phyloP scores from a whole-genome alignment of 2,113 vertebrate species.

The Myotis brandtii region DNA sequence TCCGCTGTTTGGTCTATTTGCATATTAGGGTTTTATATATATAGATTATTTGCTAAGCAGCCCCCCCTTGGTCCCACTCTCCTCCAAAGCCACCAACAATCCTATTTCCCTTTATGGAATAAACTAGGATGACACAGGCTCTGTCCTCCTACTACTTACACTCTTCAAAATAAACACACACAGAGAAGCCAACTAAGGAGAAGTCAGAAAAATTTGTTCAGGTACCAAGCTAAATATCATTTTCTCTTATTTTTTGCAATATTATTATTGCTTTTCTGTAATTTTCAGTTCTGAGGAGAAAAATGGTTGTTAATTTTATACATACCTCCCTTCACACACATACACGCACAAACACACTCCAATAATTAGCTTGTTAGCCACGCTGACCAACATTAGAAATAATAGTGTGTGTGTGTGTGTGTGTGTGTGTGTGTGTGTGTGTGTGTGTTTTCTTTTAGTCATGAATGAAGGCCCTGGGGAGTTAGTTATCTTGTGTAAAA shows the following conservation, averaged over 20 bases:
- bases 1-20: no score
- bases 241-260: background rate
- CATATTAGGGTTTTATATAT: no score
- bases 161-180: background rate
- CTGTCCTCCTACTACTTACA: background rate
- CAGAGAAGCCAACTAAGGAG: background rate
- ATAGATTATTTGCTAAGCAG: background rate
- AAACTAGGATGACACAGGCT: background rate
- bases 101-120: background rate
- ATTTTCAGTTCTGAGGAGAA: background rate
- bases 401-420: background rate
- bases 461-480: background rate
- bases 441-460: background rate
- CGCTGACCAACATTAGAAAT: constrained; percentile 22
- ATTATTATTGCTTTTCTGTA: background rate
- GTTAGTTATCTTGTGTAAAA: constrained; percentile 25
- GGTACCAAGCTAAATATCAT: background rate
- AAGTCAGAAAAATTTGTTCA: background rate
- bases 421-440: background rate
- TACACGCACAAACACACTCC: background rate
- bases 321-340: background rate
- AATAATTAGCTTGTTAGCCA: constrained; percentile 40
- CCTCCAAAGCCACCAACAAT: background rate
- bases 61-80: background rate
- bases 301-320: background rate